Percentiles rank a stretch among this genome's conserved stretches.
Conservation (phyloP, 2,113 vertebrate species). For the Macquaria ambigua region DNA sequence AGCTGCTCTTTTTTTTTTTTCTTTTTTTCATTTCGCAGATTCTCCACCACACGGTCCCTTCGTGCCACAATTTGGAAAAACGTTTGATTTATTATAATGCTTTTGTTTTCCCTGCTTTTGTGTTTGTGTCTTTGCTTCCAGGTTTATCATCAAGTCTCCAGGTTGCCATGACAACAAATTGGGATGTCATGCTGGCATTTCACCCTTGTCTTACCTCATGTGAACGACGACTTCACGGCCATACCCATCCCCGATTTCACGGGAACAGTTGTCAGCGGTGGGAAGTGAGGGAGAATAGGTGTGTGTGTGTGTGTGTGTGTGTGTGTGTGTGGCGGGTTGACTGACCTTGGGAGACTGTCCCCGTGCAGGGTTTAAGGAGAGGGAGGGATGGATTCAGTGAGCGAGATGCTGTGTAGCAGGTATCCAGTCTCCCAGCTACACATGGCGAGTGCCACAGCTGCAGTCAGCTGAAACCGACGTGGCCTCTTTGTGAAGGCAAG, state of each 20-base stretch:
- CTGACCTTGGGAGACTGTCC: slow-evolving; percentile 87
- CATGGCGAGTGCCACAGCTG: slow-evolving; percentile 85
- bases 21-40: slow-evolving; percentile 26
- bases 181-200: slow-evolving; percentile 88
- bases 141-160: slow-evolving; percentile 79
- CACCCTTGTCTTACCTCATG: slow-evolving; percentile 90
- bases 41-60: slow-evolving; percentile 3
- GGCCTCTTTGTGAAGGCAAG: slow-evolving; percentile 69
- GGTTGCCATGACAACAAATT: slow-evolving; percentile 93
- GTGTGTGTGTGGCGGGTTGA: slow-evolving; percentile 35
- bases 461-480: slow-evolving; percentile 84
- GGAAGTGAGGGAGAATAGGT: slow-evolving; percentile 9
- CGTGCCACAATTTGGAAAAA: slow-evolving; percentile 18
- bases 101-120: slow-evolving; percentile 78
- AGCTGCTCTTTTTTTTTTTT: slow-evolving; percentile 68
- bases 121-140: slow-evolving; percentile 25
- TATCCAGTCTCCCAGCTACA: slow-evolving; percentile 81
- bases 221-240: slow-evolving; percentile 78
- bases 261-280: slow-evolving; percentile 64
- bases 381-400: slow-evolving; percentile 56
- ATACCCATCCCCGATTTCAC: slow-evolving; percentile 88
- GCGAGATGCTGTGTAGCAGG: slow-evolving; percentile 52
- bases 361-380: slow-evolving; percentile 78
- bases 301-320: slow-evolving; percentile 8
- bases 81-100: slow-evolving; percentile 53